phyloP scores from a whole-genome alignment of 2,113 vertebrate genomes.

The Platysternon megacephalum region DNA sequence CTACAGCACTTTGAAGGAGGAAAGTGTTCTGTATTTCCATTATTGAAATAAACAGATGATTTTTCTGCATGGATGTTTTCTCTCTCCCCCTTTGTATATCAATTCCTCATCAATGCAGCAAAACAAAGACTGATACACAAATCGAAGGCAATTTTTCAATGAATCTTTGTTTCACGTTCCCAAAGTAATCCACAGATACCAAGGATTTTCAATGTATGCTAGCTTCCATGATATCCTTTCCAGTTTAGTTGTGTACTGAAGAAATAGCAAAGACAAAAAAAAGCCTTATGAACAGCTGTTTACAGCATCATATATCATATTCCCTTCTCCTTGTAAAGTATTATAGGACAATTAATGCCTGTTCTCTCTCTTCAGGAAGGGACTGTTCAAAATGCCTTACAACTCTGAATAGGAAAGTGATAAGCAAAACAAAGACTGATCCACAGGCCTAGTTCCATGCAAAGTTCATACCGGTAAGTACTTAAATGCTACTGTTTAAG shows the following conservation, averaged over 20 bases:
- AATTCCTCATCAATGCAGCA: slow-evolving; percentile 73
- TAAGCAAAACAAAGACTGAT: neutral
- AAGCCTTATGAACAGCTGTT: neutral
- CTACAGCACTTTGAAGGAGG: neutral
- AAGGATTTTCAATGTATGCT: slow-evolving; percentile 1
- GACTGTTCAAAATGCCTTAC: neutral
- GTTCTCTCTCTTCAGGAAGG: neutral
- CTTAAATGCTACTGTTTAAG: neutral
- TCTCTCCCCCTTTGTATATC: slow-evolving; percentile 58
- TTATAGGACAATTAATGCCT: neutral
- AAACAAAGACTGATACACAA: slow-evolving; percentile 74
- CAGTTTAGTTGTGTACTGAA: neutral
- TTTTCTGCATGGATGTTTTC: slow-evolving; percentile 60
- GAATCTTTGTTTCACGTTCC: neutral
- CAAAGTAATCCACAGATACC: slow-evolving; percentile 24
- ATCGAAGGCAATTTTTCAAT: slow-evolving; percentile 41
- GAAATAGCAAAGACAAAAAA: neutral
- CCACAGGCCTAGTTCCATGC: neutral
- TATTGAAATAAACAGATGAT: slow-evolving; percentile 31
- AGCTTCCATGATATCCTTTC: neutral
- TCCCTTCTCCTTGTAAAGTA: slow-evolving; percentile 7
- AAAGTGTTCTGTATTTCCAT: neutral
- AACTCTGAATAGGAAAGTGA: neutral
- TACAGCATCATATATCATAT: neutral
- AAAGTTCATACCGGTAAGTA: neutral